These are phyloP conservation scores for Peromyscus aztecus DNA, from an alignment of 2,797 vertebrate genomes.

Conservation along the genomic window DNA sequence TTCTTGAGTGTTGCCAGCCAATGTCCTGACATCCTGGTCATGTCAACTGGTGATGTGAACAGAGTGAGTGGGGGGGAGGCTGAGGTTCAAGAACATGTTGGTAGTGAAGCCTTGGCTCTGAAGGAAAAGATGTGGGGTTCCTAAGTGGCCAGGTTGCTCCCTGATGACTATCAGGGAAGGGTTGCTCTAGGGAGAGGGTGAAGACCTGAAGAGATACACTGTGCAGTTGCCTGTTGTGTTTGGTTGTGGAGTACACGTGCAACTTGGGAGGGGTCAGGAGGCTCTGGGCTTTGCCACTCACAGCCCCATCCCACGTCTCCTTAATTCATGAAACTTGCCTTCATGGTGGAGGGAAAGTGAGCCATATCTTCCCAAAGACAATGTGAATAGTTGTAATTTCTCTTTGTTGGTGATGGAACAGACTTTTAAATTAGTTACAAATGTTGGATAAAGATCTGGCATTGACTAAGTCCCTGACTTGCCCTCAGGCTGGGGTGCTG, in stretches of 20 bases:
- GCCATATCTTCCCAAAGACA: background rate
- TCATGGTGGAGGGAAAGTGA: background rate
- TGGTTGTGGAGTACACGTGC: background rate
- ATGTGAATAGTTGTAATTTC: background rate
- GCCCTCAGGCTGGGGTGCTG: background rate
- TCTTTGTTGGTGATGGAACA: constrained; percentile 15
- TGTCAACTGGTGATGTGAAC: background rate
- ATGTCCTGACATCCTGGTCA: background rate
- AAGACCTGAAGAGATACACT: background rate
- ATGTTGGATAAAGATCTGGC: constrained; percentile 34
- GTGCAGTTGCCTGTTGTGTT: background rate
- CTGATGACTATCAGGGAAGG: background rate
- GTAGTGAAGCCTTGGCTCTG: background rate
- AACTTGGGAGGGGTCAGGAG: background rate
- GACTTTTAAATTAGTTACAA: constrained; percentile 51
- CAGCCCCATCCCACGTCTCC: background rate
- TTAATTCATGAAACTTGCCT: background rate
- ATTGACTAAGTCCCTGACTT: background rate
- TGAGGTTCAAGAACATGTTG: background rate
- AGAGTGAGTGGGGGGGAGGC: background rate
- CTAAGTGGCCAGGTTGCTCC: background rate
- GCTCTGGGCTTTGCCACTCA: background rate
- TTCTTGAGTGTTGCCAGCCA: background rate
- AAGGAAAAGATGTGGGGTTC: background rate
- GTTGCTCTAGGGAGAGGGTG: background rate